These are phyloP conservation scores for Macaca nemestrina DNA, from an alignment of 2,113 vertebrate species.

Conservation along the genomic window DNA sequence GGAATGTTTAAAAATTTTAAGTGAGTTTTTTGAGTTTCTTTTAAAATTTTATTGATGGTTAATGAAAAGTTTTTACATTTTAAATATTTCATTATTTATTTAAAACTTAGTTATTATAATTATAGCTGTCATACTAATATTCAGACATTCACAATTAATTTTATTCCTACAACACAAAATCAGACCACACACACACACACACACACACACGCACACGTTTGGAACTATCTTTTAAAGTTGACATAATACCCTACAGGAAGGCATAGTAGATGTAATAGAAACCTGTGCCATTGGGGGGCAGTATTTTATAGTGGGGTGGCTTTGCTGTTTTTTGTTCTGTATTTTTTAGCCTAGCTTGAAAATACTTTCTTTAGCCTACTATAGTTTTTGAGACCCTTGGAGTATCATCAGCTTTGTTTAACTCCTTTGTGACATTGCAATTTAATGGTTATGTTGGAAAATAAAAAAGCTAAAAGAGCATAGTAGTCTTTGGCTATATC, in stretches of 20 bases:
- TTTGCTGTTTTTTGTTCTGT: background rate
- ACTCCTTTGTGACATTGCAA: background rate
- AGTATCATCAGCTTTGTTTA: background rate
- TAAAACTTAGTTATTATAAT: background rate
- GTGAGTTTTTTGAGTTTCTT: background rate
- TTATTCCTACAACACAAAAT: background rate
- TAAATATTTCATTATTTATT: conserved; percentile 23
- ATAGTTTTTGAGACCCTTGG: background rate
- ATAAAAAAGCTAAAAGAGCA: background rate
- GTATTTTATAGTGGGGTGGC: conserved; percentile 5
- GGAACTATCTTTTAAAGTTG: background rate
- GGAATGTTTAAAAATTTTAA: background rate
- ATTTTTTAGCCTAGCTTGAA: background rate
- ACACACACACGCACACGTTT: background rate
- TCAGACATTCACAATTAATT: background rate
- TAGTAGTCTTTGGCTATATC: background rate
- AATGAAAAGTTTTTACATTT: conserved; percentile 25
- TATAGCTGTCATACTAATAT: background rate
- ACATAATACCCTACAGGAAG: background rate
- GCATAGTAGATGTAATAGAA: background rate
- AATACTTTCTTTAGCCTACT: background rate
- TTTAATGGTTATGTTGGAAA: background rate
- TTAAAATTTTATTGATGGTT: background rate
- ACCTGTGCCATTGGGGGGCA: conserved; percentile 39
- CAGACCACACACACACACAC: background rate